Percentiles rank a stretch among this genome's conserved stretches.
Conservation (phyloP, 1,140 invertebrate genomes). For the Lutraria rhynchaena region DNA sequence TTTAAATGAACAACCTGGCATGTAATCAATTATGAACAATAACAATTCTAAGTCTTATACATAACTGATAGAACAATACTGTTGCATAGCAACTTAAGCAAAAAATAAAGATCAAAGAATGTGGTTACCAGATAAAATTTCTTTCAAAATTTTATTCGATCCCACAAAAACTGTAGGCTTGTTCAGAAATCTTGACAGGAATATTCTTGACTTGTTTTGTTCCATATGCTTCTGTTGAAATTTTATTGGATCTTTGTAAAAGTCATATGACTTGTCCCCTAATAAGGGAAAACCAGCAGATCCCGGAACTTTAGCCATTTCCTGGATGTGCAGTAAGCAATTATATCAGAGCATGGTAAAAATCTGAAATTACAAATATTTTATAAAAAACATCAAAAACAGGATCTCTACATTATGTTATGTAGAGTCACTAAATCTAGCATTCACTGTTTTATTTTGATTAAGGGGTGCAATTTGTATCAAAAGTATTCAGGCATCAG, state of each 20-base stretch:
- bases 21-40: background rate
- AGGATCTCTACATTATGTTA: too few species aligned
- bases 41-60: too few species aligned
- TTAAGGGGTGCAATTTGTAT: too few species aligned
- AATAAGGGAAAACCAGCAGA: conserved; percentile 70
- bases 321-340: too few species aligned
- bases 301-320: conserved; percentile 69
- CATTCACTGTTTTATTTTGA: too few species aligned
- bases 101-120: background rate
- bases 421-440: too few species aligned
- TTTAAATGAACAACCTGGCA: background rate
- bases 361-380: too few species aligned
- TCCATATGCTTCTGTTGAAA: conserved; percentile 70
- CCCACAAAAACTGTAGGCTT: conserved; percentile 76
- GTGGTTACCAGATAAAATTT: conserved; percentile 70
- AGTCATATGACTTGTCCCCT: conserved; percentile 76
- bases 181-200: conserved; percentile 74
- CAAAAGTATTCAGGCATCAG: too few species aligned
- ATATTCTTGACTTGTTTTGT: conserved; percentile 65
- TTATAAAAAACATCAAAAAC: too few species aligned
- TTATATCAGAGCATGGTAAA: too few species aligned
- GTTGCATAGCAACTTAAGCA: background rate
- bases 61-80: background rate
- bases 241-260: conserved; percentile 73
- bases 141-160: conserved; percentile 66